These are phyloP conservation scores for Lytechinus variegatus DNA, from an alignment of 35 echinoderm and acorn worm genomes.

Conservation along the genomic window DNA sequence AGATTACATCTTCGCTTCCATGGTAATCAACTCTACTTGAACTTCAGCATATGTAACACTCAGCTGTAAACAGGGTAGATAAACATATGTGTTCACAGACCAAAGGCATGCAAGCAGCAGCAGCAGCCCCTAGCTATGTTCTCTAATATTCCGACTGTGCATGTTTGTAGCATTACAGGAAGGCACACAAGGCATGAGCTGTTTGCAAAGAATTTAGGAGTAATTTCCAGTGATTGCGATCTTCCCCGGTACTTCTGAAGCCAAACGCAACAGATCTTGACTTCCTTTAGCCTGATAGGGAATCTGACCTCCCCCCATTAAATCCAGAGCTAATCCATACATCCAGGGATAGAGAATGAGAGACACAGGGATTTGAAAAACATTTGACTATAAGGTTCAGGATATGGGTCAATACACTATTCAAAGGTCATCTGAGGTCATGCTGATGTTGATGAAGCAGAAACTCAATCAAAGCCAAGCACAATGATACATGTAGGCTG, in stretches of 20 bases:
- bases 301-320: slow-evolving; percentile 8
- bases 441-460: neutral
- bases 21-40: neutral
- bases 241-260: neutral
- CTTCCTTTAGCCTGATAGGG: neutral
- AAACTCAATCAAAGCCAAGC: neutral
- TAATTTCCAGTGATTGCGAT: slow-evolving; percentile 12
- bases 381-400: neutral
- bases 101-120: neutral
- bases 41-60: neutral
- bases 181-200: neutral
- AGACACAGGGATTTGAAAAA: neutral
- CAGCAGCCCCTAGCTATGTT: neutral
- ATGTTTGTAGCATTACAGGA: neutral
- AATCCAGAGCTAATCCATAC: neutral
- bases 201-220: neutral
- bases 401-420: neutral
- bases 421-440: slow-evolving; percentile 8
- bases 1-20: neutral
- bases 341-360: neutral
- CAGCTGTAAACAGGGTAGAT: neutral
- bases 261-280: neutral
- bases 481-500: neutral
- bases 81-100: neutral
- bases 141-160: neutral